Conservation (phyloP, 2,888 invertebrate species). For the Stegana nigrithorax region DNA sequence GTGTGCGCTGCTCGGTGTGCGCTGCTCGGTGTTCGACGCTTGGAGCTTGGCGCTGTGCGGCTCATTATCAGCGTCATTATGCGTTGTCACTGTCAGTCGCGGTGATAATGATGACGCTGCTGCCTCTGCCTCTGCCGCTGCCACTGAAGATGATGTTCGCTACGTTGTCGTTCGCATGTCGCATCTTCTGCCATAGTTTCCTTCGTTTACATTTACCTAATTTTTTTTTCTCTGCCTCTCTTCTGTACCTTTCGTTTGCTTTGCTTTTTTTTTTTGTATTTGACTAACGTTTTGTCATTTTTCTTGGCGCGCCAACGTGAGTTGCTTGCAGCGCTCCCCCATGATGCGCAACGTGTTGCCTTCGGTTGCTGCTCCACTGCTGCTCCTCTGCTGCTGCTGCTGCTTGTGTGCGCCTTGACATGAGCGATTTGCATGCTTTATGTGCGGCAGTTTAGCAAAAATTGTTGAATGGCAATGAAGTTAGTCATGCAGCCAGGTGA, state of each 20-base stretch:
- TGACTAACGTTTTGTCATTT: conserved; percentile 15
- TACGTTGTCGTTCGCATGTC: no score
- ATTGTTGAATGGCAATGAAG: background rate
- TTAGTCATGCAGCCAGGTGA: background rate
- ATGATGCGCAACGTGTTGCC: conserved; percentile 11
- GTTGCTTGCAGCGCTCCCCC: conserved; percentile 5
- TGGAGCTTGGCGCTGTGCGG: background rate
- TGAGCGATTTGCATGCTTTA: conserved; percentile 13
- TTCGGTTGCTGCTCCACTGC: background rate
- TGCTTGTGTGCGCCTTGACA: conserved; percentile 9
- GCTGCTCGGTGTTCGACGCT: background rate
- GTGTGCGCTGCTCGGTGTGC: no score
- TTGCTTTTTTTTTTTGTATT: no score
- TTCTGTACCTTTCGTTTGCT: no score
- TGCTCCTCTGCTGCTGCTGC: no score
- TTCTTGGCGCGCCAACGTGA: background rate
- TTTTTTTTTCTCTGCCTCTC: no score
- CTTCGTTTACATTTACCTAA: no score
- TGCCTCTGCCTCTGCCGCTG: no score
- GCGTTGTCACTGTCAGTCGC: conserved; percentile 4
- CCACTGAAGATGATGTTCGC: background rate
- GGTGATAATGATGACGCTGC: background rate
- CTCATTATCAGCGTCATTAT: conserved; percentile 7
- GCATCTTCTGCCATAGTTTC: no score
- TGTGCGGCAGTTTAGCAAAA: conserved; percentile 9